Conservation (phyloP, 1,140 invertebrate genomes). For the Philotrypesis tridentata region DNA sequence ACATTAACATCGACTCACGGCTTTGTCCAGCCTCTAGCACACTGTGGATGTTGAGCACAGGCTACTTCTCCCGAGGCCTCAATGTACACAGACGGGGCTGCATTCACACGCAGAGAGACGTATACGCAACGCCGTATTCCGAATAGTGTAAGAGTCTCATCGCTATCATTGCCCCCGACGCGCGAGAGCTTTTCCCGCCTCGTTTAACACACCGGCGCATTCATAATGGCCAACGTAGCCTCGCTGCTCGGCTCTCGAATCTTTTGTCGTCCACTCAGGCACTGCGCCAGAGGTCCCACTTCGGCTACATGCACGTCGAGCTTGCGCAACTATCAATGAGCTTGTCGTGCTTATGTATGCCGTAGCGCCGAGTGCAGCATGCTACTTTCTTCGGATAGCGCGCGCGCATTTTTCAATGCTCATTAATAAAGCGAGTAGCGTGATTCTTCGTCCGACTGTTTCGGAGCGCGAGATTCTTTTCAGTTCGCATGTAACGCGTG, state of each 20-base stretch:
- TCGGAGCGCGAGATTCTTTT: no score
- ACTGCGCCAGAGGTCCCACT: neutral
- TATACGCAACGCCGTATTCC: neutral
- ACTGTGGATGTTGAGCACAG: conserved; percentile 4
- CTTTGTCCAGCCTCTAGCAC: neutral
- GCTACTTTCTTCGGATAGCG: no score
- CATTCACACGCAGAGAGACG: neutral
- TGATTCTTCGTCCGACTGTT: no score
- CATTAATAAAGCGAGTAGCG: no score
- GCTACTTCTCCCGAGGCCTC: conserved; percentile 14
- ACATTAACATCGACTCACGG: conserved; percentile 36
- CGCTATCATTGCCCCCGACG: neutral
- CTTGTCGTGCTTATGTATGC: neutral
- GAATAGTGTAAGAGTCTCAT: conserved; percentile 32
- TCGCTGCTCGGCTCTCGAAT: neutral
- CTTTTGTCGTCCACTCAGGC: conserved; percentile 16
- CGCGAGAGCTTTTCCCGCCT: conserved; percentile 33
- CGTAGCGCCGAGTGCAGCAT: no score
- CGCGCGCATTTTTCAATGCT: no score
- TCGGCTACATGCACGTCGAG: neutral
- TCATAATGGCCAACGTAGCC: conserved; percentile 15
- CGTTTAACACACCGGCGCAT: conserved; percentile 12
- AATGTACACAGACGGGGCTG: neutral
- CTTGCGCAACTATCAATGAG: neutral
- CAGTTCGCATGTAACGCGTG: no score